Percentiles rank a stretch among this genome's conserved stretches.
phyloP scores from a whole-genome alignment of 2,113 vertebrate genomes.

The Setophaga kirtlandii region DNA sequence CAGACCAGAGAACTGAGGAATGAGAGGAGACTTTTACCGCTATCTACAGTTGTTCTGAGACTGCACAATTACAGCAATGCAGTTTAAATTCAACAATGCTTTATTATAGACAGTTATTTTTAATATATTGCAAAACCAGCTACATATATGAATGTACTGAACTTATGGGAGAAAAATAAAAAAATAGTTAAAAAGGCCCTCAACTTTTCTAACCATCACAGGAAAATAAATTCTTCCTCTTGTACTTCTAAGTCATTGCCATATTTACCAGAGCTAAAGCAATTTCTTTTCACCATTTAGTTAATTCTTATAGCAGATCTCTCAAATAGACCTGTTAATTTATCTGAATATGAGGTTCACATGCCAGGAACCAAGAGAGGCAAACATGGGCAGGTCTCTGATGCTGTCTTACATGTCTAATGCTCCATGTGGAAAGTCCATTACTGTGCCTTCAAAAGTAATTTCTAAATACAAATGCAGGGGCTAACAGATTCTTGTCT shows the following conservation, averaged over 20 bases:
- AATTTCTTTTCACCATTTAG: background rate
- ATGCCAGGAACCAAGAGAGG: background rate
- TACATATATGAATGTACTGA: background rate
- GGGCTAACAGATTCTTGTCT: constrained; percentile 61
- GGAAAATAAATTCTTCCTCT: background rate
- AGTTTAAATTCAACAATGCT: background rate
- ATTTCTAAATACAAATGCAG: constrained; percentile 74
- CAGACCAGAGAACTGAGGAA: background rate
- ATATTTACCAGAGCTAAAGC: background rate
- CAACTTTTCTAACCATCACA: background rate
- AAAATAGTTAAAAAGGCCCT: background rate
- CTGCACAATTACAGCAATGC: background rate
- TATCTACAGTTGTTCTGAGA: background rate
- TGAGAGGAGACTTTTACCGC: background rate
- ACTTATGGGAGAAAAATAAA: background rate
- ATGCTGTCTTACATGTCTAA: background rate
- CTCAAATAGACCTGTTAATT: background rate
- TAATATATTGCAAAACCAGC: background rate
- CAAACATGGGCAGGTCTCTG: background rate
- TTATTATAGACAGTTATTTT: background rate
- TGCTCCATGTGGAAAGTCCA: constrained; percentile 28
- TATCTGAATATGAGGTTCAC: background rate
- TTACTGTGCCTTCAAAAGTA: constrained; percentile 69
- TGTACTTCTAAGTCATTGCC: background rate
- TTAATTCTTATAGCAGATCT: background rate